Base-by-base conservation (phyloP, 1,140 invertebrate species). In the Pseudomyrmex cubaensis region DNA sequence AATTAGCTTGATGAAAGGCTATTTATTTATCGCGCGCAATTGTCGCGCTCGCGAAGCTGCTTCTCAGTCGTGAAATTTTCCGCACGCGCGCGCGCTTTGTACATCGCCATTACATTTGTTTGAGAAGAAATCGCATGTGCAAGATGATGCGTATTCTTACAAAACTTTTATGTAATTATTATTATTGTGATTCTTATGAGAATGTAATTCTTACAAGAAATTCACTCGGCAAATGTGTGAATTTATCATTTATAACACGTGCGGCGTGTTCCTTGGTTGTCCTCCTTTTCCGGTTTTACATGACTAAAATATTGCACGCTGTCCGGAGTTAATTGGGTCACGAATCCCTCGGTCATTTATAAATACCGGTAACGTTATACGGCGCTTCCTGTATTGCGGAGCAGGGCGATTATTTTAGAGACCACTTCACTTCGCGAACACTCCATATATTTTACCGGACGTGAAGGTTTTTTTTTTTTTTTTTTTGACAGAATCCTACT, bases 1-100 rank as follows among this genome's bases (percentile, higher is more conserved):
- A 78, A 78, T 80, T 72, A 70, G 66, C 76, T 61, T 59, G 54
- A 72, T 50, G 66, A 80, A 80, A 80, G 66, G n/a, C 76, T 20
- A 80, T 80, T 80, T 72, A 72, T 80, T 80, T 72, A 70, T 72
- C 54, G 44, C 44, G 52, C 50, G 35, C 17, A 20, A 78, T 57
- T 59, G 54, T 77, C 52, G 20, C 54, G 64, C 22, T n/a, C 35
- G 17, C 9, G 9, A 5, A 5, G 0, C 35, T 35, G 35, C 35
- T 35, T 7, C 35, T 35, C 25, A 25, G 25, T 3, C 25, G 25
- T 25, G 35, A 35, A 35, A 35, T 35, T 7, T 35, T 4, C 35
- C 35, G 35, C 35, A 7, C 35, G 35, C 5, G 35, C 35, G 35
- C 35, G 35, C 35, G 5, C 2, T 35, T 35, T 35, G 35, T 7